Conservation (phyloP, 2,113 vertebrate genomes). For the Athene cunicularia region DNA sequence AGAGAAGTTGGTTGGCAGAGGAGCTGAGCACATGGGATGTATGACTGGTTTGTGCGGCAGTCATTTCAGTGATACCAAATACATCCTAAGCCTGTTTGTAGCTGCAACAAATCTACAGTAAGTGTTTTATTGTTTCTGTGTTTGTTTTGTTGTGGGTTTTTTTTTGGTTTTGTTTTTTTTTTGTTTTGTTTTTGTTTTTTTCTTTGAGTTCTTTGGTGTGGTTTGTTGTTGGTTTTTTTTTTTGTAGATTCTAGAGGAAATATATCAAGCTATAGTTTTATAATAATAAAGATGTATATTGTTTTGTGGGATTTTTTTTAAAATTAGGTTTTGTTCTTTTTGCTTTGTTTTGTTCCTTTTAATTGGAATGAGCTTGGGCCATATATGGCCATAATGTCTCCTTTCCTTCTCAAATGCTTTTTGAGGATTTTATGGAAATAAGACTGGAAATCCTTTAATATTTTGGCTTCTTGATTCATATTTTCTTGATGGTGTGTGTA, state of each 20-base stretch:
- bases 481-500: background rate
- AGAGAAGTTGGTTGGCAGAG: background rate
- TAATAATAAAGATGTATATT: background rate
- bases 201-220: too few species aligned
- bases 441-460: background rate
- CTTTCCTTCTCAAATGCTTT: background rate
- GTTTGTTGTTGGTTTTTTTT: background rate
- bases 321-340: background rate
- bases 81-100: background rate
- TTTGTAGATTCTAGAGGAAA: background rate
- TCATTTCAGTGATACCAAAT: background rate
- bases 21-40: accelerated
- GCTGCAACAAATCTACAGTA: background rate
- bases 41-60: background rate
- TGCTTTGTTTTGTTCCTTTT: background rate
- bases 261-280: background rate
- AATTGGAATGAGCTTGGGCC: background rate
- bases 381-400: background rate
- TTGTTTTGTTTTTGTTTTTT: too few species aligned
- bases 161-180: too few species aligned
- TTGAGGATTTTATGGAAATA: background rate
- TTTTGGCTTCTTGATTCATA: background rate
- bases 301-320: background rate
- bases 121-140: too few species aligned
- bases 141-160: too few species aligned